Base-by-base conservation (phyloP, 2,888 invertebrate genomes). In the Hoplodrina ambigua region DNA sequence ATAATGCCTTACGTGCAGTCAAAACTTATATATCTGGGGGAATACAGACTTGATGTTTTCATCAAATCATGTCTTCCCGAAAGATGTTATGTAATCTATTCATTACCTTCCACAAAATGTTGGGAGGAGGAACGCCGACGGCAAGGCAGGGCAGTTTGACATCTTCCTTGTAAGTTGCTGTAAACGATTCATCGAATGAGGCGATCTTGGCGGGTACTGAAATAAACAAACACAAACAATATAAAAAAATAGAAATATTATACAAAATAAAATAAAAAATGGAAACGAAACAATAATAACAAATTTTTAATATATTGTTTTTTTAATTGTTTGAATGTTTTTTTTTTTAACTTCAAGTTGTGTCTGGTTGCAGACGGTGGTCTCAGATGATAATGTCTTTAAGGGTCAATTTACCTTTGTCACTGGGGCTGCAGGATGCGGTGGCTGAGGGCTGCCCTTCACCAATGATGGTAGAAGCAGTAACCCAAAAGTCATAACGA, bases 401-500 rank as follows among this genome's bases (percentile, higher is more conserved):
- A n/a, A 19, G 20, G 13, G 41, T 44, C 7, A 50, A 54, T 80
- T 80, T 92, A 98, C 98, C 98, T 96, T 97, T 97, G 75, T 97
- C 97, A 83, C 97, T 98, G 30, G 99, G 98, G 88, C 98, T 97
- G 85, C 98, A 97, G 6, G 97, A 97, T 60, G 98, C 98, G 77
- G 98, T 98, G 87, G 98, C 98, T 69, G 99, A 99, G 69, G 98
- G 97, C 91, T 98, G 98, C 54, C 99, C 99, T 96, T 99, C 99
- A 0, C 99, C 99, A 88, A 99, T 98, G 83, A 98, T 98, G 0
- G 99, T 99, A 76, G 98, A 98, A 53, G 99, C 99, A 6, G 99
- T 98, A 0, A 99, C 99, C 98, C 98, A 98, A 95, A 99, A 99
- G 92, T 98, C 98, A 89, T 99, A 99, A 70, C 98, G 97, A 77